phyloP scores from a whole-genome alignment of 2,797 vertebrate genomes.

The Lerista edwardsae region DNA sequence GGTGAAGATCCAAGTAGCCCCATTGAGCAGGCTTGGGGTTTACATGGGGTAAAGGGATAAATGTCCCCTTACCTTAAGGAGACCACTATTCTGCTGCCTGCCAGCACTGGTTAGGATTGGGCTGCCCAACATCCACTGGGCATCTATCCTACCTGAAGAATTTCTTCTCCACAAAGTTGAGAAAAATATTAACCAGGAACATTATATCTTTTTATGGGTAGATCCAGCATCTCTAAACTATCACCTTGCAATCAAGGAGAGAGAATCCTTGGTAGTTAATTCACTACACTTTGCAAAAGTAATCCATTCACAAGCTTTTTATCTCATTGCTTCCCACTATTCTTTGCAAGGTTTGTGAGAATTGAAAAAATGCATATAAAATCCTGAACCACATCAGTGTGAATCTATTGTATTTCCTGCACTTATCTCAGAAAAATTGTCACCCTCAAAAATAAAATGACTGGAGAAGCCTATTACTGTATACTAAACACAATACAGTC shows the following conservation, averaged over 20 bases:
- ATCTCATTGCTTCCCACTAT: not conserved
- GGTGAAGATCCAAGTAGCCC: too few relatives aligned
- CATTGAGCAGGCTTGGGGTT: too few relatives aligned
- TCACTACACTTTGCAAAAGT: not conserved
- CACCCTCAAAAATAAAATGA: not conserved
- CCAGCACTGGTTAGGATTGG: too few relatives aligned
- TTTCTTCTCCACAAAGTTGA: not conserved
- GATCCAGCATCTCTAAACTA: not conserved
- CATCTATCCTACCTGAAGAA: not conserved
- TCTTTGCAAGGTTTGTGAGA: not conserved
- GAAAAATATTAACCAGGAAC: not conserved
- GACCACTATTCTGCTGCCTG: too few relatives aligned
- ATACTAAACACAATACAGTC: too few relatives aligned
- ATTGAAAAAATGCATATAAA: not conserved
- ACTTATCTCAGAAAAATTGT: not conserved
- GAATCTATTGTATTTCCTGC: not conserved
- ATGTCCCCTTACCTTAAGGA: too few relatives aligned
- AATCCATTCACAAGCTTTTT: not conserved
- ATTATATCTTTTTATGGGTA: not conserved
- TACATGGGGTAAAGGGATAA: too few relatives aligned
- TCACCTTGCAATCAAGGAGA: not conserved
- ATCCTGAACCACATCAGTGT: not conserved
- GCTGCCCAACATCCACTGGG: not conserved
- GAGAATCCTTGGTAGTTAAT: not conserved
- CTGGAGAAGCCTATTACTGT: not conserved